Base-by-base conservation (phyloP, 2,888 invertebrate genomes). In the Spodoptera littoralis region DNA sequence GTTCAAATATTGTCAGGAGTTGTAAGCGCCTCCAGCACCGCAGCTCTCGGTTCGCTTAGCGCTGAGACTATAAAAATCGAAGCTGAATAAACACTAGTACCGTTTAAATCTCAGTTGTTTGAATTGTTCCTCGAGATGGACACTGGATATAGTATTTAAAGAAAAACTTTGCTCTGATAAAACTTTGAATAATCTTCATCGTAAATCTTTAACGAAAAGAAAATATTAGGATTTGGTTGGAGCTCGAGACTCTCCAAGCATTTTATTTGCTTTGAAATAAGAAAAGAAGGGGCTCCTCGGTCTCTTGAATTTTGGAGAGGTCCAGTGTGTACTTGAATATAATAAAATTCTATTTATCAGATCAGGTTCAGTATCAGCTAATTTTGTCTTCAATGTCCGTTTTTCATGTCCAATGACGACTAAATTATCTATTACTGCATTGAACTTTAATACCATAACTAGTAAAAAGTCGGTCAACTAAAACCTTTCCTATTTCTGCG, bases 1-100 rank as follows among this genome's bases (percentile, higher is more conserved):
- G 79, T 84, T 84, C 82, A 88, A 88, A 88, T 88, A 88, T 87
- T 88, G 83, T 80, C 80, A 62, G 62, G 73, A 80, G 70, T 63
- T 77, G 81, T 83, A 81, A 82, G 81, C 82, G 82, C 82, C 79
- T 82, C 79, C 73, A 80, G 75, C 79, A 73, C 64, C 66, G 55
- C 71, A 42, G 55, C 52, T 47, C 22, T 70, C 61, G 59, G 65
- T 59, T 52, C 53, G 59, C 47, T 67, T 59, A 57, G 60, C 60
- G 65, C 70, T 64, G 73, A 73, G 73, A 73, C 77, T 82, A 75
- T 79, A 76, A 81, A 82, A 80, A 73, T 80, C 76, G 66, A 78
- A 77, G 73, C 77, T 80, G 78, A 78, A 80, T 76, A 70, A 76
- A 83, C 80, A 82, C 60, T 60, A 36, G 67, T 66, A 61, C 55